phyloP scores from a whole-genome alignment of 2,888 invertebrate species.

The Melieria picta region DNA sequence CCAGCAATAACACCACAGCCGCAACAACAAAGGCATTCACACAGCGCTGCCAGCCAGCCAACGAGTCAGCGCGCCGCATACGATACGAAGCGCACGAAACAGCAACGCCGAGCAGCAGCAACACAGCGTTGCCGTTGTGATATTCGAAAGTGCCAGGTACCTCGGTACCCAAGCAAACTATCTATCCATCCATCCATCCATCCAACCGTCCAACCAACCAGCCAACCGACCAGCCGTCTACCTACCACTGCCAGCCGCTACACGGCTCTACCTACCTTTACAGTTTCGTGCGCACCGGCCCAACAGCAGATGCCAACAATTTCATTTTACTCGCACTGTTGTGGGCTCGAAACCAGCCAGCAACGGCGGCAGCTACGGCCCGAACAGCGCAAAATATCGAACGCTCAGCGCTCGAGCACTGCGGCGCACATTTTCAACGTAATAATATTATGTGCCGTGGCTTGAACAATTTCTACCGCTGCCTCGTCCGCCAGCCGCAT shows the following conservation, averaged over 20 bases:
- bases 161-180: constrained; percentile 6
- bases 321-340: constrained; percentile 26
- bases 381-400: constrained; percentile 28
- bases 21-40: constrained; percentile 16
- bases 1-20: constrained; percentile 30
- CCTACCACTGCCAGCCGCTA: constrained; percentile 44
- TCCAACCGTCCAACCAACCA: no score
- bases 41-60: constrained; percentile 3
- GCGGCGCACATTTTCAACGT: constrained; percentile 22
- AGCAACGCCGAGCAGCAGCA: no score
- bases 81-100: constrained; percentile 12
- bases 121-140: constrained; percentile 24
- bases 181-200: no score
- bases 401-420: constrained; percentile 20
- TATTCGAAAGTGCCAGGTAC: constrained; percentile 58
- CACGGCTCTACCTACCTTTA: constrained; percentile 40
- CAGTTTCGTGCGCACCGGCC: constrained; percentile 23
- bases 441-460: no score
- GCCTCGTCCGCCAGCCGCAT: no score
- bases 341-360: background rate
- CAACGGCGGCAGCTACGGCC: constrained; percentile 19
- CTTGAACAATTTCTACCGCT: no score
- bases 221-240: constrained; percentile 1
- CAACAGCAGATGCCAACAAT: constrained; percentile 28
- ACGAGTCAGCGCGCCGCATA: constrained; percentile 7